phyloP scores from a whole-genome alignment of 2,113 vertebrate genomes.

The Peucedramus taeniatus region DNA sequence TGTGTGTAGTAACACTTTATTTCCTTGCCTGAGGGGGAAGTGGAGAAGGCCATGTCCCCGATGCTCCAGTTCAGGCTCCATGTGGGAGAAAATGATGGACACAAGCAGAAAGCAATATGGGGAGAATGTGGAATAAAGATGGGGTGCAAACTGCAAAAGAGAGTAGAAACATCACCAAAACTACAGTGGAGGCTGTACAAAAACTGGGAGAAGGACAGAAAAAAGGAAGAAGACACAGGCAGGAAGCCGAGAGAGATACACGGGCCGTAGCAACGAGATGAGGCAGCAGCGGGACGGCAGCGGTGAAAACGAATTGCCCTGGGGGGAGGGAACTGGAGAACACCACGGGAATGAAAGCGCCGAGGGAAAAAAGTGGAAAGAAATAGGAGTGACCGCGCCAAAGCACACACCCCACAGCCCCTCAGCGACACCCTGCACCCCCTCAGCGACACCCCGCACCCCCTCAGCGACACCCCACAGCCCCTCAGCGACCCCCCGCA shows the following conservation, averaged over 20 bases:
- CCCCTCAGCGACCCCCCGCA: no score
- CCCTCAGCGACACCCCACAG: no score
- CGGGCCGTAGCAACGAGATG: accelerated
- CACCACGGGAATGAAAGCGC: neutral
- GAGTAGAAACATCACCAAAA: neutral
- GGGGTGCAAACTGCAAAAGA: no score
- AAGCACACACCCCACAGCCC: accelerated
- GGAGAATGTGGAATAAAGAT: accelerated
- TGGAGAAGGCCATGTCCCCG: accelerated
- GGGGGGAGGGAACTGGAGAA: accelerated
- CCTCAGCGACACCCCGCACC: no score
- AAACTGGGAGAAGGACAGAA: neutral
- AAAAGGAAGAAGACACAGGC: neutral
- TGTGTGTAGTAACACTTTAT: neutral
- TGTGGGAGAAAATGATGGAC: accelerated
- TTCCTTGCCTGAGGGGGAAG: neutral
- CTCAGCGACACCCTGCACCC: no score
- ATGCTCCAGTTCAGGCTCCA: no score
- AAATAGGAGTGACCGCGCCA: accelerated
- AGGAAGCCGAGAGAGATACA: accelerated
- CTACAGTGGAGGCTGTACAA: neutral
- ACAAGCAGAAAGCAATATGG: neutral
- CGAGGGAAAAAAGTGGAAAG: neutral
- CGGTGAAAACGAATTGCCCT: accelerated
- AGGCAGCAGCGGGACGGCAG: neutral